Conservation (phyloP, 2,888 invertebrate genomes). For the Prosopocoilus inquinatus region DNA sequence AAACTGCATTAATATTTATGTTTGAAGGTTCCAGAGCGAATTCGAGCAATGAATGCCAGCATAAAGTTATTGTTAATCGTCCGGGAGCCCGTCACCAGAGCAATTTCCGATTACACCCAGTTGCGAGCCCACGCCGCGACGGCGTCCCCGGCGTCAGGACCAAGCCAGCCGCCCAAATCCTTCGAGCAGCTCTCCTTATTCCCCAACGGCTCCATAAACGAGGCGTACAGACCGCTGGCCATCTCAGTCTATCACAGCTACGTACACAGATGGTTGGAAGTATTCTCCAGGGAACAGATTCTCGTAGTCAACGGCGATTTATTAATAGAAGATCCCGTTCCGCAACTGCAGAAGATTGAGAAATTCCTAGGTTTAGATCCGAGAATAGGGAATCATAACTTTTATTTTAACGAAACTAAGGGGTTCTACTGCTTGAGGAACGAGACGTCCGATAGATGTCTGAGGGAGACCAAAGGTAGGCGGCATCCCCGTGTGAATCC, state of each 20-base stretch:
- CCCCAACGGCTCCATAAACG: constrained; percentile 80
- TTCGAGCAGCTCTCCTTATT: constrained; percentile 81
- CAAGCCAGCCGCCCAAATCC: constrained; percentile 53
- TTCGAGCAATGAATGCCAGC: constrained; percentile 90
- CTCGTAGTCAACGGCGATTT: constrained; percentile 93
- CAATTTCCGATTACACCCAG: constrained; percentile 96
- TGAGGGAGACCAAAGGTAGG: constrained; percentile 78
- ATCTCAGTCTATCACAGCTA: constrained; percentile 91
- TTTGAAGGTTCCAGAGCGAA: constrained; percentile 82
- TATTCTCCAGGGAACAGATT: constrained; percentile 87
- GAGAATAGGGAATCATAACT: constrained; percentile 77
- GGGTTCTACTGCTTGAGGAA: constrained; percentile 92
- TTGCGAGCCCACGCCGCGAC: constrained; percentile 80
- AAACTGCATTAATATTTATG: constrained; percentile 4
- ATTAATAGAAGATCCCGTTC: constrained; percentile 85
- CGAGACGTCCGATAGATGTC: constrained; percentile 80
- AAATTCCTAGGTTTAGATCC: constrained; percentile 75
- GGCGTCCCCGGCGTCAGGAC: constrained; percentile 60
- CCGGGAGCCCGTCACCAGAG: constrained; percentile 91
- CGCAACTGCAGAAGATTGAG: constrained; percentile 84
- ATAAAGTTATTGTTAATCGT: constrained; percentile 91
- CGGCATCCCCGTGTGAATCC: constrained; percentile 84
- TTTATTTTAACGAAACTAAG: constrained; percentile 96
- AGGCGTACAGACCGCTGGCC: constrained; percentile 77
- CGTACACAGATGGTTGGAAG: constrained; percentile 87